These are phyloP conservation scores for Lethenteron reissneri DNA, from an alignment of 2,113 vertebrate genomes.

Conservation along the genomic window DNA sequence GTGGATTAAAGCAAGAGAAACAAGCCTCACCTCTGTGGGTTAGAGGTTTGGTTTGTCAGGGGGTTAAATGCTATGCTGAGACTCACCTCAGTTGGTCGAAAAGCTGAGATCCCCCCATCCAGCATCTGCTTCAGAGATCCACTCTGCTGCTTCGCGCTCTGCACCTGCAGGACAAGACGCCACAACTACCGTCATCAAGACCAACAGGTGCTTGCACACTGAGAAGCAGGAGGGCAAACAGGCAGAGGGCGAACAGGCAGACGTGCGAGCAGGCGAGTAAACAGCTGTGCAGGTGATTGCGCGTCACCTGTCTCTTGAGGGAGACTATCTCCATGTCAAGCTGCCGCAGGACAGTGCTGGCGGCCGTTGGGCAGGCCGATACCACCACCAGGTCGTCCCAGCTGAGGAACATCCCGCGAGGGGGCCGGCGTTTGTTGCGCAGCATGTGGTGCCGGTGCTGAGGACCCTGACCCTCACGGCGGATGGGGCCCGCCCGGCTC, in stretches of 20 bases:
- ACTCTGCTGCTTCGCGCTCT: conserved; percentile 97
- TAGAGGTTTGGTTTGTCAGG: no score
- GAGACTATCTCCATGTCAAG: conserved; percentile 95
- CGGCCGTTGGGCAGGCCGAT: conserved; percentile 70
- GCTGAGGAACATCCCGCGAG: conserved; percentile 92
- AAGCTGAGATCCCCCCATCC: conserved; percentile 70
- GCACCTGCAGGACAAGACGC: conserved; percentile 46
- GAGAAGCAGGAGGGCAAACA: no score
- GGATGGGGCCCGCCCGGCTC: conserved; percentile 60
- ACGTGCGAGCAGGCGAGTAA: neutral
- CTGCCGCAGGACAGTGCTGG: conserved; percentile 72
- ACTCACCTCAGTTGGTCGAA: conserved; percentile 67
- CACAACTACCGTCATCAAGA: conserved; percentile 9
- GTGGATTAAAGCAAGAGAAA: no score
- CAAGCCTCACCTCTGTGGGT: no score
- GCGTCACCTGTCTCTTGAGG: conserved; percentile 75
- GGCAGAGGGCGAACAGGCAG: no score
- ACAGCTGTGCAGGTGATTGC: neutral
- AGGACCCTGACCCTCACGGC: conserved; percentile 77
- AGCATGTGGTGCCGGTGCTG: conserved; percentile 81
- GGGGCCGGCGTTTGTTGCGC: conserved; percentile 73
- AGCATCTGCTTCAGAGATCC: conserved; percentile 83
- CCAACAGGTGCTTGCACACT: no score
- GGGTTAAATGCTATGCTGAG: neutral
- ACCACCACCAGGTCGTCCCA: conserved; percentile 89